Evolutionary conservation across 2,797 vertebrate species (phyloP), one percentile per base, ranked within the genome.

Genomic region (Trematomus bernacchii): DNA sequence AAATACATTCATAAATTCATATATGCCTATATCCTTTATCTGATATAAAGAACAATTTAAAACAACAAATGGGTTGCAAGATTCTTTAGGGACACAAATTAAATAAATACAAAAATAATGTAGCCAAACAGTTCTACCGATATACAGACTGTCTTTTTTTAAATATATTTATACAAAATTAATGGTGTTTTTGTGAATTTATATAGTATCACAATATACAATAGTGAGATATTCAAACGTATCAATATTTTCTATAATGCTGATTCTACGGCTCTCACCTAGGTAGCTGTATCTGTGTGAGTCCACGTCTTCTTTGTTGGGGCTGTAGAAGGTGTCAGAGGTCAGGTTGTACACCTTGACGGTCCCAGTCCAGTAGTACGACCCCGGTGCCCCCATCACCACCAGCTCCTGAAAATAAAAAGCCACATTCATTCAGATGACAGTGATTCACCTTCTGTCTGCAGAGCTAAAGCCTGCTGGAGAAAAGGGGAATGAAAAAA

Each of bases 291-390:
- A 99, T 85, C 97, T 92, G 87, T 95, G 96, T 48, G 91, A 96
- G 93, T 96, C 96, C 14, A 97, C 88, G 4, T 91, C 90, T 1
- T 97, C 96, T 61, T 97, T 97, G 0, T 96, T 97, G 23, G 96
- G 95, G 73, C 95, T 98, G 94, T 97, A 98, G 76, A 96, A 96
- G 0, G 88, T 95, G 76, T 96, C 97, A 80, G 98, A 98, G 0
- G 98, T 97, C 76, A 99, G 83, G 93, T 99, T 99, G 90, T 97
- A 96, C 46, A 99, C 98, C 94, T 99, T 99, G 80, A 99, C 92
- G 0, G 98, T 99, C 78, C 98, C 98, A 0, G 98, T 98, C 98
- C 98, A 99, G 76, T 99, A 99, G 89, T 98, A 99, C 0, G 98
- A 99, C 37, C 98, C 98, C 0, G 98, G 98, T 0, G 98, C 98